These are phyloP conservation scores for Baryphthengus martii DNA, from an alignment of 2,113 vertebrate species.

Conservation along the genomic window DNA sequence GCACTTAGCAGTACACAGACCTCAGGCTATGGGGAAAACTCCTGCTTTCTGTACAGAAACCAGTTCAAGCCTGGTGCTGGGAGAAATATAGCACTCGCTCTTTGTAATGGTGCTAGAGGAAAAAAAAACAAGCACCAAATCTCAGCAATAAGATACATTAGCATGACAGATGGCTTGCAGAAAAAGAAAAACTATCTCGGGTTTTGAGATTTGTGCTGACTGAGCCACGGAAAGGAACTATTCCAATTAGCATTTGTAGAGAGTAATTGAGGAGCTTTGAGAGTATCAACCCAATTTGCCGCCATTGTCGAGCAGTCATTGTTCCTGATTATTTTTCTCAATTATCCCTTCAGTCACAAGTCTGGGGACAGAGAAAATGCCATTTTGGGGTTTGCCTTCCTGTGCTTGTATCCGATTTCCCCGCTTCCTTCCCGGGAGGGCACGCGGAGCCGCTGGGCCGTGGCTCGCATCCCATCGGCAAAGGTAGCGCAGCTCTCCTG, in stretches of 20 bases:
- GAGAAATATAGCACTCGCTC: background rate
- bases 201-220: constrained; percentile 60
- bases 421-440: background rate
- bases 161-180: constrained; percentile 58
- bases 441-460: fast-evolving
- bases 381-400: background rate
- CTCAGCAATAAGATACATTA: constrained; percentile 25
- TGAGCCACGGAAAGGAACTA: background rate
- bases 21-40: background rate
- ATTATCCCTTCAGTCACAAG: background rate
- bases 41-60: background rate
- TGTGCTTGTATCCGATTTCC: background rate
- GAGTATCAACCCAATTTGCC: constrained; percentile 31
- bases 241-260: constrained; percentile 29
- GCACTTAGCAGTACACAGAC: fast-evolving
- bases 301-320: constrained; percentile 7
- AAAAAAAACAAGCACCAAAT: background rate
- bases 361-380: background rate
- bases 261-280: constrained; percentile 42
- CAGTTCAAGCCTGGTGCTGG: background rate
- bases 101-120: background rate
- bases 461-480: fast-evolving
- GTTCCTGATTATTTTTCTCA: constrained; percentile 1
- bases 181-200: constrained; percentile 19
- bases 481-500: background rate